Evolutionary conservation across 2,888 invertebrate genomes (phyloP), one percentile per base, ranked within the genome.

Genomic region (Apotomis capreana): DNA sequence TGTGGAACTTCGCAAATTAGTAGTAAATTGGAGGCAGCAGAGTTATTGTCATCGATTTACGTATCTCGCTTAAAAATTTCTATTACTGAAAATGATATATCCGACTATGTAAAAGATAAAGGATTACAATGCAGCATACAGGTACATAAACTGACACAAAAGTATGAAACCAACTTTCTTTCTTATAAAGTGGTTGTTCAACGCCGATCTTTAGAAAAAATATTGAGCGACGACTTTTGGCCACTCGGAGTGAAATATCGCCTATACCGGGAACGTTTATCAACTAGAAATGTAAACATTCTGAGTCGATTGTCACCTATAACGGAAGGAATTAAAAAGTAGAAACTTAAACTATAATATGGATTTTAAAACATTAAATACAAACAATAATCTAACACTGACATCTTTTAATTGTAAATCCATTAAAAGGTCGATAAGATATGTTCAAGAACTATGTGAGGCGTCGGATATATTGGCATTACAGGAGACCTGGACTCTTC

Each of bases 391-490:
- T 49, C 3, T 46, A 54, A 54, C 64, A 54, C 54, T 64, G 12
- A 54, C 54, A 12, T 54, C 37, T 54, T 54, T 64, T 40, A 55
- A 57, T 57, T 57, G 57, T 36, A 57, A 57, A 57, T 57, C 10
- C 10, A 57, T 57, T 57, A 57, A 57, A 36, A 57, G 57, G 3
- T 57, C 57, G 36, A 8, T 57, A 36, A 26, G 36, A 10, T 57
- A 36, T 57, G 5, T 57, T 15, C 13, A 57, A 36, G 36, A 57
- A 36, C 12, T 57, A 15, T 36, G 57, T 57, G 57, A 57, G 3
- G 10, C 10, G 9, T 9, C 36, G 57, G 36, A 57, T 57, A 57
- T 57, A 57, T 36, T 57, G 57, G 15, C 36, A 4, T 10, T 57
- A 10, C 57, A 57, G 10, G 57, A 57, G 36, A 57, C 57, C 10